Evolutionary conservation across 2,797 vertebrate genomes (phyloP).

Genomic region (Anabas testudineus): DNA sequence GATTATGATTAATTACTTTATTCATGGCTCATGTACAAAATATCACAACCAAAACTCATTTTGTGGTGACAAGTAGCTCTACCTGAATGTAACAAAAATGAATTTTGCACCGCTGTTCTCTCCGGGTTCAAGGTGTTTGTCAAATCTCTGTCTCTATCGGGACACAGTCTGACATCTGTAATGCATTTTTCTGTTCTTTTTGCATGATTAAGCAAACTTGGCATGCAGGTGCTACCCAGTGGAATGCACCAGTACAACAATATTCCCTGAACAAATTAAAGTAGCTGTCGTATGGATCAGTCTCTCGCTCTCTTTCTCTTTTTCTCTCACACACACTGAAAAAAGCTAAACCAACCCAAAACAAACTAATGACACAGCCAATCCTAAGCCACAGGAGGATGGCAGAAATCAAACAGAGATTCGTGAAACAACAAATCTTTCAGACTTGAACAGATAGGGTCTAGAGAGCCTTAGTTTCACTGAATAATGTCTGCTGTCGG

Average conservation of each 20-base stretch:
- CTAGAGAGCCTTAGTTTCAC: slow-evolving; percentile 36
- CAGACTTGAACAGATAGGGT: slow-evolving; percentile 44
- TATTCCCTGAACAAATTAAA: slow-evolving; percentile 88
- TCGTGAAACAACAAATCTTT: slow-evolving; percentile 58
- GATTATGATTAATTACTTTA: slow-evolving; percentile 35
- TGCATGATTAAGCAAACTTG: slow-evolving; percentile 87
- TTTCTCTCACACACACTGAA: slow-evolving; percentile 1
- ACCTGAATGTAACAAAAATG: slow-evolving; percentile 63
- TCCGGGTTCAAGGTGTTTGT: slow-evolving; percentile 77
- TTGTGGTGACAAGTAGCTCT: slow-evolving; percentile 54
- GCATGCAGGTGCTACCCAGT: slow-evolving; percentile 83
- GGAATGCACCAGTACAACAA: slow-evolving; percentile 78
- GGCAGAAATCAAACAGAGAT: slow-evolving; percentile 60
- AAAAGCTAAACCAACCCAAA: slow-evolving; percentile 21
- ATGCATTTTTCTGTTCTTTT: slow-evolving; percentile 84
- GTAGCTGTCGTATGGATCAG: slow-evolving; percentile 80
- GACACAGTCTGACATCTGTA: slow-evolving; percentile 77
- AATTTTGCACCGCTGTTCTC: slow-evolving; percentile 67
- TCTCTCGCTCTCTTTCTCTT: slow-evolving; percentile 52
- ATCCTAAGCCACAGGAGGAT: slow-evolving; percentile 58
- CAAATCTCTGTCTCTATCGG: slow-evolving; percentile 76
- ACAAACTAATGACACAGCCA: slow-evolving; percentile 57
- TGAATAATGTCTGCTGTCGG: slow-evolving; percentile 40
- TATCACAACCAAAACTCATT: slow-evolving; percentile 38
- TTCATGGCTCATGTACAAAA: slow-evolving; percentile 37